Conservation (phyloP, 2,888 invertebrate species). For the Eugnorisma glareosa region DNA sequence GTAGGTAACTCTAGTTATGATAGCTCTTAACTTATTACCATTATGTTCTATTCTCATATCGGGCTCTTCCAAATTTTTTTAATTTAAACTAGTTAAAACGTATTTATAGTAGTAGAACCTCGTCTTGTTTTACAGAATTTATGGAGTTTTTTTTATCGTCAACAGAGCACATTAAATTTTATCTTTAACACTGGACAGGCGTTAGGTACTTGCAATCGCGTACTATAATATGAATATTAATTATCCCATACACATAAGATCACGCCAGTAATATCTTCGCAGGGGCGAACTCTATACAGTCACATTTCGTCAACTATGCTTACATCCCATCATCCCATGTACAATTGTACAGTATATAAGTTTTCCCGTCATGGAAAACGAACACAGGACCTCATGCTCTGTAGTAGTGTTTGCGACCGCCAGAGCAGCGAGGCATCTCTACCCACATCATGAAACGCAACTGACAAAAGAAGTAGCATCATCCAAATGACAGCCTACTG, state of each 20-base stretch:
- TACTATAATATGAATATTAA: neutral
- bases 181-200: neutral
- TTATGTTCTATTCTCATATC: neutral
- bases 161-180: slow-evolving; percentile 1
- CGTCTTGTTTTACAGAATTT: neutral
- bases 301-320: neutral
- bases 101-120: neutral
- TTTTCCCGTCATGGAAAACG: neutral
- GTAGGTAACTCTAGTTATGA: neutral
- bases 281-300: neutral
- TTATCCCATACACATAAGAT: neutral
- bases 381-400: neutral
- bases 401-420: neutral
- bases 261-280: neutral
- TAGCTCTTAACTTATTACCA: neutral
- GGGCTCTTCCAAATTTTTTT: neutral
- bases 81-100: no score
- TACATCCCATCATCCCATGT: neutral
- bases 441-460: no score
- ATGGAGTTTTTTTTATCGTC: neutral
- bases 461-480: neutral
- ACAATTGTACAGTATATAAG: neutral
- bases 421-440: neutral
- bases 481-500: neutral
- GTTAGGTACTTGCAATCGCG: neutral